These are phyloP conservation scores for Zelleria hepariella DNA, from an alignment of 2,888 invertebrate species.

Conservation along the genomic window DNA sequence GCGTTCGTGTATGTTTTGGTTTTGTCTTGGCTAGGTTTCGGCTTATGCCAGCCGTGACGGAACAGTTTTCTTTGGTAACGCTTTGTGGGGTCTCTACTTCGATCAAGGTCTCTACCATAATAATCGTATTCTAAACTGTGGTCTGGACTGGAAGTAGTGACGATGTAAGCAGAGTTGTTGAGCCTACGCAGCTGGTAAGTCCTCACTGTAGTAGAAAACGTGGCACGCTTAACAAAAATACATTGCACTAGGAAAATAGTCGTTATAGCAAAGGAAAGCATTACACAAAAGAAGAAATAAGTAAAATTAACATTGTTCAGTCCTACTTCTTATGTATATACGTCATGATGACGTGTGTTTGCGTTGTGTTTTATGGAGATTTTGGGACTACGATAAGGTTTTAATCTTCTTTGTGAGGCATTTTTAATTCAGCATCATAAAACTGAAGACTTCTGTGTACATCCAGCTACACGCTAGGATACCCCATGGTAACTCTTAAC, in stretches of 20 bases:
- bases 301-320: background rate
- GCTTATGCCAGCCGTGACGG: background rate
- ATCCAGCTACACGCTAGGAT: too few species aligned
- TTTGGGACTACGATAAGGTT: too few species aligned
- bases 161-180: background rate
- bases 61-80: background rate
- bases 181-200: background rate
- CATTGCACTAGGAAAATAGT: background rate
- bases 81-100: background rate
- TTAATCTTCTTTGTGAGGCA: too few species aligned
- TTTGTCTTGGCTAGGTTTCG: background rate
- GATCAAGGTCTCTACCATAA: background rate
- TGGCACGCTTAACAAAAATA: background rate
- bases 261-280: background rate
- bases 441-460: too few species aligned
- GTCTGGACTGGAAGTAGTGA: background rate
- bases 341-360: background rate
- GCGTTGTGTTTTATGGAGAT: too few species aligned
- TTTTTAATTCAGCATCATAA: too few species aligned
- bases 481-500: too few species aligned
- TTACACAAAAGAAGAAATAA: background rate
- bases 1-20: background rate
- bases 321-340: background rate
- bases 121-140: background rate
- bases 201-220: background rate